Conservation (phyloP, 2,888 invertebrate genomes). For the Trichopoda pennipes region DNA sequence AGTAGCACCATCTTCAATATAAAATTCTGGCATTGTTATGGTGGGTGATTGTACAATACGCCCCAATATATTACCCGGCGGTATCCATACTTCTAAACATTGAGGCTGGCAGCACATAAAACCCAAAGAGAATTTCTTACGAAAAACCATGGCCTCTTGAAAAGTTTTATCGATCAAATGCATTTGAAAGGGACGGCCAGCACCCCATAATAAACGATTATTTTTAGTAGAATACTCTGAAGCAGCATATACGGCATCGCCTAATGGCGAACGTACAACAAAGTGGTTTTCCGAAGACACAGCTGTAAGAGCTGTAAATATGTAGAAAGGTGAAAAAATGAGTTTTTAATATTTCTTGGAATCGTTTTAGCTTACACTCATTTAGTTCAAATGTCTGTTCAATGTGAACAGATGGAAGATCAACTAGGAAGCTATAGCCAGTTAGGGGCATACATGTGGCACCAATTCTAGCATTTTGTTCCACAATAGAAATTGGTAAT, state of each 20-base stretch:
- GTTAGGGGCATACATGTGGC: slow-evolving; percentile 82
- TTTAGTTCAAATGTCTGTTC: slow-evolving; percentile 90
- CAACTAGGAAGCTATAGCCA: slow-evolving; percentile 87
- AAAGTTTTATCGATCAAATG: slow-evolving; percentile 91
- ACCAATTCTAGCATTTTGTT: slow-evolving; percentile 70
- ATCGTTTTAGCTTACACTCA: slow-evolving; percentile 85
- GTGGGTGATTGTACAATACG: slow-evolving; percentile 87
- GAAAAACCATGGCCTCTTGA: slow-evolving; percentile 89
- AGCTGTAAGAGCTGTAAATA: slow-evolving; percentile 75
- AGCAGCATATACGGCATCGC: slow-evolving; percentile 89
- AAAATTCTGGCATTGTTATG: slow-evolving; percentile 85
- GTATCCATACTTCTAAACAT: slow-evolving; percentile 87
- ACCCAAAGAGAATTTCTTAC: slow-evolving; percentile 86
- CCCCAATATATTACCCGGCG: slow-evolving; percentile 87
- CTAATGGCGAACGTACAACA: slow-evolving; percentile 86
- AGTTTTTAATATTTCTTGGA: too few species aligned
- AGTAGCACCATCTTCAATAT: slow-evolving; percentile 85
- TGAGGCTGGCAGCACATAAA: slow-evolving; percentile 86
- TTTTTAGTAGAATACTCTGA: slow-evolving; percentile 85
- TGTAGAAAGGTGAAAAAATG: too few species aligned
- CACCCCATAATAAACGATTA: slow-evolving; percentile 87
- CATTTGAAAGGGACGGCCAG: slow-evolving; percentile 87
- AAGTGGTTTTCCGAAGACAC: slow-evolving; percentile 88
- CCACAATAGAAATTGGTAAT: slow-evolving; percentile 77
- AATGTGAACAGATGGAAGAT: slow-evolving; percentile 86